These are phyloP conservation scores for Micromussa lordhowensis DNA, from an alignment of 92 coral and sea anemone genomes.

Conservation along the genomic window DNA sequence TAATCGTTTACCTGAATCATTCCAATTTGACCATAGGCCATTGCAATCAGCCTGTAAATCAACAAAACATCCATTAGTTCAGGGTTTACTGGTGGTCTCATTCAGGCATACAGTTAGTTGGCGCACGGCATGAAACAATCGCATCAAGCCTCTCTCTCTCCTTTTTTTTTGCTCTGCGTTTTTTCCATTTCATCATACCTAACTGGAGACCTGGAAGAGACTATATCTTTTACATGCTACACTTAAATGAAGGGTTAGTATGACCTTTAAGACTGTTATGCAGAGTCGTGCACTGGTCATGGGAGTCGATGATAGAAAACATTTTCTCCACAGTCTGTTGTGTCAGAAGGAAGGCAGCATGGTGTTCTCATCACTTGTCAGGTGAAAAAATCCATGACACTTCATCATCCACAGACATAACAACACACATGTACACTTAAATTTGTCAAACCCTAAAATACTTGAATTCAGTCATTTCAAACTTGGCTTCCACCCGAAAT, in stretches of 20 bases:
- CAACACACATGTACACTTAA: neutral
- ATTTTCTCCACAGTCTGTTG: neutral
- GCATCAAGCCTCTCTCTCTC: no score
- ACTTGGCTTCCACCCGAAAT: neutral
- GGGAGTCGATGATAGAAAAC: neutral
- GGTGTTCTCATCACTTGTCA: conserved; percentile 35
- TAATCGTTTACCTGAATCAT: conserved; percentile 87
- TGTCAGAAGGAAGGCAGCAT: conserved; percentile 55
- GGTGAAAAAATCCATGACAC: conserved; percentile 23
- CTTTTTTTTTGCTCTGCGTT: no score
- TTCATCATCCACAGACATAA: conserved; percentile 10
- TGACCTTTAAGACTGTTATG: no score
- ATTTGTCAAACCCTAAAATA: neutral
- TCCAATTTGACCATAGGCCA: conserved; percentile 99
- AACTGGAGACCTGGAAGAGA: no score
- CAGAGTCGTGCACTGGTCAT: no score
- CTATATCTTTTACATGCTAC: no score
- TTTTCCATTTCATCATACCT: no score
- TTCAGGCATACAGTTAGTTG: no score
- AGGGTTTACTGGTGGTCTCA: no score
- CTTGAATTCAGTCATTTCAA: neutral
- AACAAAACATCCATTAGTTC: neutral
- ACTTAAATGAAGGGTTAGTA: neutral
- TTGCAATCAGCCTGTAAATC: conserved; percentile 84
- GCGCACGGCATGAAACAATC: no score